These are phyloP conservation scores for Paramuricea clavata DNA, from an alignment of 92 coral and sea anemone species.

Conservation along the genomic window DNA sequence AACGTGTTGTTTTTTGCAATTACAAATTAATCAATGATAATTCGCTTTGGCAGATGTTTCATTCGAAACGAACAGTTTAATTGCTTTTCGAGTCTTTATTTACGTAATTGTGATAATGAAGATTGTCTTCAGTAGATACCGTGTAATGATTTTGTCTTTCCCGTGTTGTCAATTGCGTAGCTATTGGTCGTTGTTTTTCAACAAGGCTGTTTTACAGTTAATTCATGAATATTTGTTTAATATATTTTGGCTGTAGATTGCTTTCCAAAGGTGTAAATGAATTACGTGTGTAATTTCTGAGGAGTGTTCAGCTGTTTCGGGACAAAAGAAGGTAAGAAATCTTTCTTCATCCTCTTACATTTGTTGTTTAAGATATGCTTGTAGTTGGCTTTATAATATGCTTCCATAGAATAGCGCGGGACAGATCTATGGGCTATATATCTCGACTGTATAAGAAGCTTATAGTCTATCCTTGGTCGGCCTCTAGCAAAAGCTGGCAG, in stretches of 20 bases:
- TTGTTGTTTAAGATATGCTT: too few species aligned
- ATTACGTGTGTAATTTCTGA: not conserved
- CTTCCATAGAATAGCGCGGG: too few species aligned
- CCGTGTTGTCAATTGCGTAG: not conserved
- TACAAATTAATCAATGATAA: slow-evolving; percentile 5
- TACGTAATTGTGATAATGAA: slow-evolving; percentile 13
- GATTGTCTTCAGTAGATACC: slow-evolving; percentile 5
- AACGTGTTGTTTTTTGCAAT: slow-evolving; percentile 20
- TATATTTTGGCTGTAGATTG: not conserved
- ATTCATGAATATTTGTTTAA: too few species aligned
- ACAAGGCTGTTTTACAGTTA: not conserved
- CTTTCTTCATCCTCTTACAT: too few species aligned
- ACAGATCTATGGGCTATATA: too few species aligned
- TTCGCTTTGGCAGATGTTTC: not conserved
- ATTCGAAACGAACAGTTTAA: not conserved
- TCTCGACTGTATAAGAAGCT: too few species aligned
- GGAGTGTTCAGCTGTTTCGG: too few species aligned
- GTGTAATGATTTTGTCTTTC: not conserved
- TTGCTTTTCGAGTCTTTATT: not conserved
- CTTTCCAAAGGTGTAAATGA: not conserved
- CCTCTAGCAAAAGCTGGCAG: too few species aligned
- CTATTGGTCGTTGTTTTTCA: not conserved
- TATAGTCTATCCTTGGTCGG: too few species aligned
- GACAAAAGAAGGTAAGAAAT: not conserved
- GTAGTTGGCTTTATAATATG: too few species aligned